These are phyloP conservation scores for Valencia hispanica DNA, from an alignment of 2,797 vertebrate genomes.

Conservation along the genomic window DNA sequence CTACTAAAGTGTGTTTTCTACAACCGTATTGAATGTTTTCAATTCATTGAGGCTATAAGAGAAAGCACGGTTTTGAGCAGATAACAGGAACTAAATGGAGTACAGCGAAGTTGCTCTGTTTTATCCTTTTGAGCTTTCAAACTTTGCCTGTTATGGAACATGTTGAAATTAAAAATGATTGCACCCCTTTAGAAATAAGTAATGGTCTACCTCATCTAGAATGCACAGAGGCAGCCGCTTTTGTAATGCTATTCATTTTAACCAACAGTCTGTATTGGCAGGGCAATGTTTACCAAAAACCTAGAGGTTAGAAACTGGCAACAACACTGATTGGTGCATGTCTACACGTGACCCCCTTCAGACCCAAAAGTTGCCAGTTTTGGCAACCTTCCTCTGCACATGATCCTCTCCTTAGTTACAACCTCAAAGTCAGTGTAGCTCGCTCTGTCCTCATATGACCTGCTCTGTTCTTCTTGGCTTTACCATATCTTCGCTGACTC, in stretches of 20 bases:
- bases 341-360: not conserved
- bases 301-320: not conserved
- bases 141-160: not conserved
- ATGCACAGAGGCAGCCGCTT: not conserved
- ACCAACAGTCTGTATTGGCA: not conserved
- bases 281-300: not conserved
- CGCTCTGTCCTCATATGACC: slow-evolving; percentile 65
- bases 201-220: not conserved
- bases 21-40: not conserved
- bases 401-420: slow-evolving; percentile 9
- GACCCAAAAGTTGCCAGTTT: not conserved
- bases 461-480: slow-evolving; percentile 59
- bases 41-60: not conserved
- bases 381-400: not conserved
- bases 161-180: not conserved
- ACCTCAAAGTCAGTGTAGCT: slow-evolving; percentile 10
- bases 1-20: not conserved
- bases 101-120: not conserved
- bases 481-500: slow-evolving; percentile 68
- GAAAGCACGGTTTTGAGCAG: not conserved
- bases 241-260: not conserved
- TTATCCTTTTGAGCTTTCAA: not conserved
- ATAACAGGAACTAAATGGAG: not conserved
- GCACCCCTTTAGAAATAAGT: not conserved
- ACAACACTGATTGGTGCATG: not conserved